Evolutionary conservation across 2,888 invertebrate genomes (phyloP), one percentile per base, ranked within the genome.

Genomic region (Hartigia nigra): DNA sequence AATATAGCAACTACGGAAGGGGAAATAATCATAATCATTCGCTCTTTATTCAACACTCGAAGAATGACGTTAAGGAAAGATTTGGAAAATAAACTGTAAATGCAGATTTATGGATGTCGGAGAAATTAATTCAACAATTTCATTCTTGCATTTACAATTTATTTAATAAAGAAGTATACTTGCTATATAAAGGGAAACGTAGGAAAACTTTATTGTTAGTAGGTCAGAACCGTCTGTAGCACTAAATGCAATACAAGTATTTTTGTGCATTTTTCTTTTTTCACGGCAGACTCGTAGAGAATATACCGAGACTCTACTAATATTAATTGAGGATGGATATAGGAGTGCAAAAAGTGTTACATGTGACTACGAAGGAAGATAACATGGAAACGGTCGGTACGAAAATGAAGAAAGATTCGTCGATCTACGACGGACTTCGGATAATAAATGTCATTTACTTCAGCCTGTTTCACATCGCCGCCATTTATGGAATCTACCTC

Each of bases 401-500:
- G 31, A 9, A 12, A 14, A 2, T 1, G 4, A 72, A 32, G 3
- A 72, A 31, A 72, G 14, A 37, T 55, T 74, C 74, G 69, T 74
- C 74, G n/a, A 74, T 69, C 31, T 36, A 9, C 72, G 79, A 76
- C 76, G 76, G 70, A 72, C 2, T 72, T 31, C 14, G 2, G 55
- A 55, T 55, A 55, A 55, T 55, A 55, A 55, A 55, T 23, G 55
- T 55, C 55, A 55, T 55, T 9, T 55, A 55, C 55, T 55, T 55
- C 55, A 23, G 69, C 34, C 69, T 77, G 12, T 31, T 81, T 34
- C 82, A 84, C 37, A 9, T 80, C 5, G 70, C 76, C 1, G 81
- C 78, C 12, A 4, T 82, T 0, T 80, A 80, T 11, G 85, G 84
- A 4, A 3, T 80, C 0, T 84, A 86, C 77, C 55, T 76, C 14